These are phyloP conservation scores for Autographa gamma DNA, from an alignment of 2,888 invertebrate species.

Conservation along the genomic window DNA sequence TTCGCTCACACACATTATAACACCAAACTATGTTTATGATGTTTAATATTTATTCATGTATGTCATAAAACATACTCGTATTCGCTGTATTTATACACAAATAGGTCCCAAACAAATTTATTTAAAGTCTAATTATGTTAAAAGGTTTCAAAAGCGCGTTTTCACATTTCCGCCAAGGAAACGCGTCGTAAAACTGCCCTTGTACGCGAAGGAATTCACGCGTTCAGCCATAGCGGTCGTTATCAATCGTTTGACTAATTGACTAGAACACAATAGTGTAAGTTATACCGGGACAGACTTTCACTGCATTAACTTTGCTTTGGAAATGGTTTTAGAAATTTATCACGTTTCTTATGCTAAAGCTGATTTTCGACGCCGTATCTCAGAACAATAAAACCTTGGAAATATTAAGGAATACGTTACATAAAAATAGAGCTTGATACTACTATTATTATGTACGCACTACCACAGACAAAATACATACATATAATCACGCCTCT, in stretches of 20 bases:
- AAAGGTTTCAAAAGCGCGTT: conserved; percentile 52
- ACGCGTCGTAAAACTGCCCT: conserved; percentile 59
- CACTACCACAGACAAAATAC: too few relatives aligned
- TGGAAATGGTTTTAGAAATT: conserved; percentile 46
- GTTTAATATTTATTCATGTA: neutral
- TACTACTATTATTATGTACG: too few relatives aligned
- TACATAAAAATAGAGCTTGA: too few relatives aligned
- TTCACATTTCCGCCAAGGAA: conserved; percentile 55
- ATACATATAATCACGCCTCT: too few relatives aligned
- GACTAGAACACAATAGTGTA: conserved; percentile 57
- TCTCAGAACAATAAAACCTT: too few relatives aligned
- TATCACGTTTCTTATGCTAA: too few relatives aligned
- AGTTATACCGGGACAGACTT: conserved; percentile 53
- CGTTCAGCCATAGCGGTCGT: conserved; percentile 55
- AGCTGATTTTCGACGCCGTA: too few relatives aligned
- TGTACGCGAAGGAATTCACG: conserved; percentile 65
- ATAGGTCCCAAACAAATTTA: neutral
- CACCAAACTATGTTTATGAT: neutral
- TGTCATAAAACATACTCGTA: neutral
- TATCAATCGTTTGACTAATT: conserved; percentile 62
- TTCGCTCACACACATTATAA: conserved; percentile 1
- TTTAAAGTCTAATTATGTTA: conserved; percentile 23
- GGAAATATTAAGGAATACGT: too few relatives aligned
- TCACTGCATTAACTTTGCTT: conserved; percentile 40
- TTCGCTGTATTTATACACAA: neutral